A percentile compares a stretch with the other conserved stretches of the same genome.
Conservation (phyloP, 2,113 vertebrate genomes). For the Myotis brandtii region DNA sequence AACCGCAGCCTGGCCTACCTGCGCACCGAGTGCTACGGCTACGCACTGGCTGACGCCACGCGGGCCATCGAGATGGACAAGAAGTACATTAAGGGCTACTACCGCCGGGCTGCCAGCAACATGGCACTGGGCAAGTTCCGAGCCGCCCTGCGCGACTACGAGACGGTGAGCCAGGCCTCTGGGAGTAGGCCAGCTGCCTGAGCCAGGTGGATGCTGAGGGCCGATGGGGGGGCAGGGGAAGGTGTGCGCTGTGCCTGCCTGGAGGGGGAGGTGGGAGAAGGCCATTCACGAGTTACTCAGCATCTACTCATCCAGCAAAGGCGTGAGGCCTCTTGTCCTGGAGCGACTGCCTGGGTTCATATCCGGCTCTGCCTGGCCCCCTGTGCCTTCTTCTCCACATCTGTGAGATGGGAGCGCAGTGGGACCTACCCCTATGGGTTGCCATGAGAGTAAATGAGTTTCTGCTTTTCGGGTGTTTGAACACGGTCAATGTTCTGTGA, state of each 20-base stretch:
- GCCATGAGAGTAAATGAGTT: background rate
- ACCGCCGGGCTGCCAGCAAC: constrained; percentile 95
- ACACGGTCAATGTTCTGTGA: accelerated
- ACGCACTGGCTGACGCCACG: constrained; percentile 94
- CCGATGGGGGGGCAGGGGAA: accelerated
- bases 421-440: background rate
- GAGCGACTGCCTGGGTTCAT: background rate
- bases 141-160: constrained; percentile 95
- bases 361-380: background rate
- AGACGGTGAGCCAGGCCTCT: constrained; percentile 89
- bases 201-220: background rate
- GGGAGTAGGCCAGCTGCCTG: background rate
- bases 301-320: background rate
- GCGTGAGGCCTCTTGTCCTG: no score
- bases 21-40: constrained; percentile 96
- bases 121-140: constrained; percentile 98
- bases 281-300: accelerated
- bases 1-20: constrained; percentile 97
- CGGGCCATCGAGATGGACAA: constrained; percentile 93
- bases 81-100: constrained; percentile 97
- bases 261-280: background rate
- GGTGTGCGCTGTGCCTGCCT: accelerated
- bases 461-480: background rate
- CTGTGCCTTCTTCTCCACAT: background rate
- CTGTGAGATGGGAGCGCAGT: background rate